Conservation (phyloP, 2,888 invertebrate species). For the Myopa tessellatipennis region DNA sequence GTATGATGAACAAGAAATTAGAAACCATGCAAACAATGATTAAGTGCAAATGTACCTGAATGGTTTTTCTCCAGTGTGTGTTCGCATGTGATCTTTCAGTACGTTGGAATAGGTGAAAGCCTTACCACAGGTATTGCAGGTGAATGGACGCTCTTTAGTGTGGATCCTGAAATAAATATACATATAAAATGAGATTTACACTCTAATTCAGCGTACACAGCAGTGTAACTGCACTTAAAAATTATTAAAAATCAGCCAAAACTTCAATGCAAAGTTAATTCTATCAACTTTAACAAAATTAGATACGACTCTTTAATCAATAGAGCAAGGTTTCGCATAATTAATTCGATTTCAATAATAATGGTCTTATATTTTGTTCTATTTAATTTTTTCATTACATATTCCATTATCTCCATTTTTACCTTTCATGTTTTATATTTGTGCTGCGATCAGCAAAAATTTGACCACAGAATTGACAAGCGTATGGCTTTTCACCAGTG, state of each 20-base stretch:
- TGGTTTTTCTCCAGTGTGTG: conserved; percentile 65
- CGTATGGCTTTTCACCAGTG: conserved; percentile 66
- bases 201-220: no score
- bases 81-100: conserved; percentile 66
- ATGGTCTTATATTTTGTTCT: no score
- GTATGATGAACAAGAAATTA: conserved; percentile 10
- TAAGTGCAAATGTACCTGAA: conserved; percentile 54
- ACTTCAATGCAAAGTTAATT: no score
- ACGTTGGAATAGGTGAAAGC: conserved; percentile 67
- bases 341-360: neutral
- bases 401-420: neutral
- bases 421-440: conserved; percentile 68
- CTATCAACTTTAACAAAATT: neutral
- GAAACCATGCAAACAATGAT: neutral
- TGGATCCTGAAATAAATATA: conserved; percentile 57
- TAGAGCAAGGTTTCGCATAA: no score
- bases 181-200: neutral
- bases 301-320: neutral
- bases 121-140: conserved; percentile 65
- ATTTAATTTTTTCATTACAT: neutral
- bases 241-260: no score
- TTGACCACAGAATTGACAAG: conserved; percentile 66
- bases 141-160: conserved; percentile 66
- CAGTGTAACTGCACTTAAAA: no score
- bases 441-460: conserved; percentile 68